phyloP scores from a whole-genome alignment of 2,113 vertebrate species.

The Phasianus colchicus region DNA sequence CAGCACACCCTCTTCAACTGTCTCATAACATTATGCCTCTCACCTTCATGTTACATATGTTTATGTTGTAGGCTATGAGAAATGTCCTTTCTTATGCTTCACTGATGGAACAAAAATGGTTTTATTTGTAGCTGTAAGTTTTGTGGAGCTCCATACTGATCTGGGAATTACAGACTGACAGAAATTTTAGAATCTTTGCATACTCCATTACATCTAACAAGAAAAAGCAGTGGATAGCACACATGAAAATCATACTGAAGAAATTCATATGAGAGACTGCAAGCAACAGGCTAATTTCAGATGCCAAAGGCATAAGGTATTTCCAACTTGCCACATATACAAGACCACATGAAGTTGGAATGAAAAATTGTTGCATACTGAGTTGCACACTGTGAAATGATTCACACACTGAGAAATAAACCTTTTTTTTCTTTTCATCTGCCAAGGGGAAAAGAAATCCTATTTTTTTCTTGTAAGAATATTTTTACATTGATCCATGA shows the following conservation, averaged over 20 bases:
- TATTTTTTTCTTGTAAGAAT: background rate
- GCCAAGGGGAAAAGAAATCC: rapidly evolving
- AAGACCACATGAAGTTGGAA: background rate
- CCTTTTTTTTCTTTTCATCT: background rate
- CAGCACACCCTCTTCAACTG: background rate
- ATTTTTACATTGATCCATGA: background rate
- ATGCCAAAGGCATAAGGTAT: background rate
- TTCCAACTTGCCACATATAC: background rate
- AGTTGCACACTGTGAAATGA: background rate
- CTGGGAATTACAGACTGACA: background rate
- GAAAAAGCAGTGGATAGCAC: background rate
- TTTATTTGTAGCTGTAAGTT: background rate
- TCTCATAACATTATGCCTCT: background rate
- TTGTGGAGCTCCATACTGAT: background rate
- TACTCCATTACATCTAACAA: background rate
- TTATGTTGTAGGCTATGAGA: background rate
- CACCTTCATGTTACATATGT: background rate
- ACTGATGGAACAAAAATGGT: background rate
- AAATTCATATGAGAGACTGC: background rate
- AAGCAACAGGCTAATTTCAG: background rate
- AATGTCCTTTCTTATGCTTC: background rate
- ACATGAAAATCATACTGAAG: background rate
- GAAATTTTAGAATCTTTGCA: background rate
- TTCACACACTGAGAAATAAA: background rate
- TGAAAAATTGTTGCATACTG: background rate